Base-by-base conservation (phyloP, 92 coral and sea anemone species). In the Anthopleura xanthogrammica region DNA sequence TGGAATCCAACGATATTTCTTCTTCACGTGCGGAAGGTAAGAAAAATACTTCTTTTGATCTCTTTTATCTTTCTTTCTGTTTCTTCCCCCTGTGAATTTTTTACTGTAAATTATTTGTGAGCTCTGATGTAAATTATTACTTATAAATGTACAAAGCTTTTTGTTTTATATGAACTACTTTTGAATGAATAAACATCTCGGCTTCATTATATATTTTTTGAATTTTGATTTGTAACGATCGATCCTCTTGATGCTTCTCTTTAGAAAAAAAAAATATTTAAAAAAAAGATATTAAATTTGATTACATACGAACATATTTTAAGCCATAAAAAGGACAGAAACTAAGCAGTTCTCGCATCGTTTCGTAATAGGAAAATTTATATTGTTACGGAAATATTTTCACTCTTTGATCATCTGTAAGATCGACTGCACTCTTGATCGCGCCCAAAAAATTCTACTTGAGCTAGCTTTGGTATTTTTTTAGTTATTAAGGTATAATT, bases 1-100 rank as follows among this genome's bases (percentile, higher is more conserved):
- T 64, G 76, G 82, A 79, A 81, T 82, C 89, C 86, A 90, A 90
- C 77, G 89, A 83, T 14, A 11, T 5, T n/a, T 86, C 90, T 6
- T 79, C 82, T 65, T 89, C 88, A 71, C 84, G 78, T 81, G 84
- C 19, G 48, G 77, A 81, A 81, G 84, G 84, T 68, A 68, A 68
- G 20, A 68, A 9, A n/a, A 29, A 8, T 24, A 36, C 74, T 68
- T 68, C 74, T 64, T 16, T n/a, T 41, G 41, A 36, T 20, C 23
- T 62, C 1, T 65, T 65, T 40, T 42, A 41, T 42, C 48, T 41
- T 62, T 42, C 65, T 80, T n/a, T n/a, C 12, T 6, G 4, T 20
- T 1, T 20, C 3, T 20, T 11, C 24, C 20, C 3, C 70, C 12
- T 62, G 29, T 7, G 7, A 62, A 20, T 62, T 4, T 22, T 22